A percentile compares a stretch with the other conserved stretches of the same genome.
Evolutionary conservation across 2,888 invertebrate species (phyloP).

Genomic region (Polydrusus cervinus): DNA sequence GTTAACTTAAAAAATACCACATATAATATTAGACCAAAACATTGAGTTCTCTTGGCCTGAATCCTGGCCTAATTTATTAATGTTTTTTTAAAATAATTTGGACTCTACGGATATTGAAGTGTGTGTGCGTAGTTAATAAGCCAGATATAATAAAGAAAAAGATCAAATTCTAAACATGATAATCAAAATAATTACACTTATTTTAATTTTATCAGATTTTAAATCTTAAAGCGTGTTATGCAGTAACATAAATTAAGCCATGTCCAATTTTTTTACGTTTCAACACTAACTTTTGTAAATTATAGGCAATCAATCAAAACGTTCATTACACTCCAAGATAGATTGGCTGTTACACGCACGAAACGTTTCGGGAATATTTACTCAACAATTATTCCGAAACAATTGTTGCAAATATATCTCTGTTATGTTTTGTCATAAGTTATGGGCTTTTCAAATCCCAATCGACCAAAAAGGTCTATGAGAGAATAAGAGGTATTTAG

Average conservation of each 20-base stretch:
- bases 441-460: not conserved
- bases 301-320: not conserved
- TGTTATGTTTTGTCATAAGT: not conserved
- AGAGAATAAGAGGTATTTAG: not conserved
- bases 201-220: no score
- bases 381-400: not conserved
- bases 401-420: not conserved
- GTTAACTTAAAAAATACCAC: no score
- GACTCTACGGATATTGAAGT: no score
- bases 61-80: no score
- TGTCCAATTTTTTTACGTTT: not conserved
- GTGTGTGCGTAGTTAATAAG: no score
- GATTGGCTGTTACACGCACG: not conserved
- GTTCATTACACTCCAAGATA: constrained; percentile 4
- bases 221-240: not conserved
- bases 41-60: no score
- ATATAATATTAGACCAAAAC: no score
- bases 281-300: constrained; percentile 6
- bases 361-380: constrained; percentile 12
- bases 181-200: no score
- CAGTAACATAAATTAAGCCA: not conserved
- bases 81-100: no score
- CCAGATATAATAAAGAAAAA: no score
- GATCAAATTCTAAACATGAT: no score
- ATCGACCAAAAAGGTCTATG: not conserved